Evolutionary conservation across 2,113 vertebrate species (phyloP), one percentile per base, ranked within the genome.

Genomic region (Oreochromis tanganicae): DNA sequence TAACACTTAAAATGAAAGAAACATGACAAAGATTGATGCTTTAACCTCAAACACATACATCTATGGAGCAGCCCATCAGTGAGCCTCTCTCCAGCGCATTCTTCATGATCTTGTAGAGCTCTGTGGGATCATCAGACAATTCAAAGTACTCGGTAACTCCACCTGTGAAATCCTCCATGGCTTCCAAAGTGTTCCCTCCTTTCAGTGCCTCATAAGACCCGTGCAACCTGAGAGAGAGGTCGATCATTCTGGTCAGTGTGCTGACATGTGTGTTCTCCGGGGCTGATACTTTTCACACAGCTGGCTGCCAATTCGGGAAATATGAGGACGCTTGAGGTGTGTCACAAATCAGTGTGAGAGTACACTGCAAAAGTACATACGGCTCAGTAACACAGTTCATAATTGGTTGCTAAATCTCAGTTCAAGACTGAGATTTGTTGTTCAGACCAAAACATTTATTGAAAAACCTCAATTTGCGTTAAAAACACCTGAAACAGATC

Each of bases 121-220:
- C 97, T 89, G 97, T 97, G 8, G 98, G 98, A 3, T 97, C 97
- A 71, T 98, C 97, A 14, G 93, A 97, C 90, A 99, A 96, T 89
- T 99, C 98, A 0, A 98, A 99, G 93, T 97, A 98, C 92, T 99
- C 99, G 0, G 99, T 99, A 50, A 99, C 97, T 79, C 99, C 99
- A 85, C 98, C 99, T 0, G 98, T 99, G 94, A 99, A 99, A 90
- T 99, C 99, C 90, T 99, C 99, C 99, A 99, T 99, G 90, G 98
- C 99, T 87, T 99, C 99, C 0, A 99, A 96, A 9, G 98, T 98
- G 87, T 99, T 99, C 4, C 99, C 99, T 55, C 99, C 99, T 95
- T 98, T 99, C 91, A 99, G 96, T 43, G 99, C 97, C 92, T 99
- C 98, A 0, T 99, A 99, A 27, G 98, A 99, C 1, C 98, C 98